Evolutionary conservation across 2,888 invertebrate species (phyloP).

Genomic region (Acanthosepion pharaonis): DNA sequence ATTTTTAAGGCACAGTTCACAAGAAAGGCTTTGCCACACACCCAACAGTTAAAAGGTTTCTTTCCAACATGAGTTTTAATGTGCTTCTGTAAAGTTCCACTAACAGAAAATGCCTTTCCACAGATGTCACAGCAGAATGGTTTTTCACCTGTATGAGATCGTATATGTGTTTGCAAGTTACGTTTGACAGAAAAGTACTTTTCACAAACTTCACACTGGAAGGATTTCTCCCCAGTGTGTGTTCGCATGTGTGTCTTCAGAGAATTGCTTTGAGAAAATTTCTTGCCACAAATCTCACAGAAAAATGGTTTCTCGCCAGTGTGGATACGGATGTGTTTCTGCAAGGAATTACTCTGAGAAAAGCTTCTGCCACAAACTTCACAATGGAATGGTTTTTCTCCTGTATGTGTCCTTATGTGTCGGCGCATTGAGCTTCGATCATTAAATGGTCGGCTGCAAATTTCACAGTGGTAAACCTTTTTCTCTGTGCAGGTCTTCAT

Average conservation of each 20-base stretch:
- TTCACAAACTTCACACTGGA: constrained; percentile 37
- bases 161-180: not conserved
- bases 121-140: constrained; percentile 8
- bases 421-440: not conserved
- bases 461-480: not conserved
- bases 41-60: not conserved
- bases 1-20: not conserved
- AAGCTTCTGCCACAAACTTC: not conserved
- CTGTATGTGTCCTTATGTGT: not conserved
- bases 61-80: not conserved
- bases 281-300: constrained; percentile 34
- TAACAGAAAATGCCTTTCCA: constrained; percentile 16
- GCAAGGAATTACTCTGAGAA: not conserved
- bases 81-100: not conserved
- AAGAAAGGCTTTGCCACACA: not conserved
- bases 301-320: constrained; percentile 39
- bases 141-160: constrained; percentile 25
- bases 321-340: not conserved
- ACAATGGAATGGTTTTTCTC: constrained; percentile 40
- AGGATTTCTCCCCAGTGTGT: not conserved
- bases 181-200: not conserved
- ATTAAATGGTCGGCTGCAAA: not conserved
- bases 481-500: not conserved
- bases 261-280: not conserved
- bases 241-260: not conserved